Conservation (phyloP, 2,888 invertebrate genomes). For the Pharmacophagus antenor region DNA sequence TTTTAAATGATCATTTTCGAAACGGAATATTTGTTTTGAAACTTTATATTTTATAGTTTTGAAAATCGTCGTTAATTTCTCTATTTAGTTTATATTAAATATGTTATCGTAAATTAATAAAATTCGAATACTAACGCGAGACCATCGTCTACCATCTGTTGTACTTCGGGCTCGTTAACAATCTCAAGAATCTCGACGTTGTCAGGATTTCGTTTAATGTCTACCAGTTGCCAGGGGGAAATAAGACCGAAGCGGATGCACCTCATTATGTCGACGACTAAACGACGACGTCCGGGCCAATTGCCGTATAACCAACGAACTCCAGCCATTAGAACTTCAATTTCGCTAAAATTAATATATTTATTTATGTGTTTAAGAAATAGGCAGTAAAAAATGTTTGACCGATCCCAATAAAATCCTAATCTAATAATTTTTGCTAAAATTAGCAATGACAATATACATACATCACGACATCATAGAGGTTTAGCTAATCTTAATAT, state of each 20-base stretch:
- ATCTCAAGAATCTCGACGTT: conserved; percentile 86
- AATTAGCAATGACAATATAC: too few species aligned
- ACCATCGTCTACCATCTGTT: conserved; percentile 90
- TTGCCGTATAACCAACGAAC: conserved; percentile 89
- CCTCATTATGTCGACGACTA: conserved; percentile 82
- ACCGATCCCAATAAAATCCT: neutral
- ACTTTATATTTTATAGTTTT: too few species aligned
- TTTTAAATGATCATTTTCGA: too few species aligned
- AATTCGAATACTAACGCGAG: conserved; percentile 81
- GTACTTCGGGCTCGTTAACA: conserved; percentile 84
- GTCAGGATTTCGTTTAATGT: conserved; percentile 87
- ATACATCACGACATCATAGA: too few species aligned
- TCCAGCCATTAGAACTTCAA: conserved; percentile 90
- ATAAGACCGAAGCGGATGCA: conserved; percentile 90
- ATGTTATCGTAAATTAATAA: neutral
- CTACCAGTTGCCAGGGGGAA: conserved; percentile 89
- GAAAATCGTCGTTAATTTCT: too few species aligned
- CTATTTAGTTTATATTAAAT: too few species aligned
- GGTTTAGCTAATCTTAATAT: too few species aligned
- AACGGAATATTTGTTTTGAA: too few species aligned
- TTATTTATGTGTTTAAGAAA: neutral
- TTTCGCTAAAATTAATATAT: conserved; percentile 69
- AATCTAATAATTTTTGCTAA: neutral
- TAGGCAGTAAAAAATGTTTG: too few species aligned
- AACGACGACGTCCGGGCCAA: conserved; percentile 82